Percentiles rank a stretch among this genome's conserved stretches.
These are phyloP conservation scores for Coelinius sp. DNA, from an alignment of 2,888 invertebrate species.

Conservation along the genomic window DNA sequence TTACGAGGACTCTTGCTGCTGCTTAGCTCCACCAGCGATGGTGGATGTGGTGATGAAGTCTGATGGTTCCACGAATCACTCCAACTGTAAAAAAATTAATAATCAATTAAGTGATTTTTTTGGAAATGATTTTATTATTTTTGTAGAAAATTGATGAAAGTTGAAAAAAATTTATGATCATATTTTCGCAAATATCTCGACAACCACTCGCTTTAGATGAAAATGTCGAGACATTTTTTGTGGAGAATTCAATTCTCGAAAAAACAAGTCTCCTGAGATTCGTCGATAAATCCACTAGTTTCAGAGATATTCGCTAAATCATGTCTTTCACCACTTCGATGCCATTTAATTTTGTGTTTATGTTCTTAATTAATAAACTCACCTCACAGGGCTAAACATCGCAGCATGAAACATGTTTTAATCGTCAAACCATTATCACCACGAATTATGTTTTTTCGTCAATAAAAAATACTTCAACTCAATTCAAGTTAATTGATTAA, in stretches of 20 bases:
- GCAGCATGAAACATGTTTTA: constrained; percentile 73
- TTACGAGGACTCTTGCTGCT: constrained; percentile 51
- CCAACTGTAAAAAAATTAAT: constrained; percentile 68
- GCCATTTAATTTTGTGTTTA: not conserved
- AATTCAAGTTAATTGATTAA: constrained; percentile 28
- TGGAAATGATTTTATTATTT: too few species aligned
- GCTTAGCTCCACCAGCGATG: constrained; percentile 55
- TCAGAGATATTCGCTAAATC: too few species aligned
- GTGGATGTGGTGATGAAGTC: constrained; percentile 56
- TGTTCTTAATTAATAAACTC: constrained; percentile 60
- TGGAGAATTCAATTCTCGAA: not conserved
- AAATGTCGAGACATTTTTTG: not conserved
- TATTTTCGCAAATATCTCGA: too few species aligned
- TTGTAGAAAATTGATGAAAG: too few species aligned
- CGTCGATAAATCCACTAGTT: not conserved
- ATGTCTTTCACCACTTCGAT: too few species aligned
- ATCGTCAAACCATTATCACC: constrained; percentile 64
- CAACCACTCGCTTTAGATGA: too few species aligned
- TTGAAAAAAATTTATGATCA: too few species aligned
- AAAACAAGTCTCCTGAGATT: not conserved
- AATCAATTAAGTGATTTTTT: too few species aligned
- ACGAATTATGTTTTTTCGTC: constrained; percentile 46
- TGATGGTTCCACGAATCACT: constrained; percentile 65
- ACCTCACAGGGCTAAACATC: constrained; percentile 73
- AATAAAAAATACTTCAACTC: constrained; percentile 28